Evolutionary conservation across 2,888 invertebrate species (phyloP), one percentile per base, ranked within the genome.

Genomic region (Furcula furcula): DNA sequence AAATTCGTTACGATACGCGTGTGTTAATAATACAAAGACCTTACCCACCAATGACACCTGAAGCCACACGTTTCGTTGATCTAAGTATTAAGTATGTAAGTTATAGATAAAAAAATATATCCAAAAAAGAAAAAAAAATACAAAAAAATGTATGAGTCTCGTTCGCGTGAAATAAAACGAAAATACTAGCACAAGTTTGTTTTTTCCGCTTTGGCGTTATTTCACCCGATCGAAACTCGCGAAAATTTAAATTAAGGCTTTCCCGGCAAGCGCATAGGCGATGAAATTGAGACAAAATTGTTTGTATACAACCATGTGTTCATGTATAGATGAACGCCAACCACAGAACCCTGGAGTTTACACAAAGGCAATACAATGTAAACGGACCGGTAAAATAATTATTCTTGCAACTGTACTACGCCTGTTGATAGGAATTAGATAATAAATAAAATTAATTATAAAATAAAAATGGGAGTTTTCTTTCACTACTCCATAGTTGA

Each of bases 371-470:
- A 68, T 58, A 55, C 41, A 68, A 64, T 74, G 68, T 76, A 67
- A 68, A 72, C 61, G 70, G 67, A 69, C 65, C 59, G 62, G 65
- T 71, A 65, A 68, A 71, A 75, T 77, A 78, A 76, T 77, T 83
- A 82, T 83, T 85, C 81, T 86, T 83, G 77, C 80, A 81, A 77
- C 80, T 85, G 80, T 87, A 84, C 75, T 82, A 81, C 80, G 84
- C 79, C 82, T 78, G 79, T 81, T 81, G 73, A 85, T 86, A 85
- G 85, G 78, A 80, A 72, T 76, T 86, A 87, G 86, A 76, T 86
- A 84, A 83, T 87, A 86, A 87, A 86, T 85, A 85, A 83, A 83
- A 84, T 78, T 83, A 85, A 85, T 80, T 77, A 83, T 78, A 80
- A 67, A 72, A 57, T 42, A 34, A 30, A 30, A n/a, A n/a, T n/a